Conservation (phyloP, 2,797 vertebrate genomes). For the Ptychobarbus kaznakovi region DNA sequence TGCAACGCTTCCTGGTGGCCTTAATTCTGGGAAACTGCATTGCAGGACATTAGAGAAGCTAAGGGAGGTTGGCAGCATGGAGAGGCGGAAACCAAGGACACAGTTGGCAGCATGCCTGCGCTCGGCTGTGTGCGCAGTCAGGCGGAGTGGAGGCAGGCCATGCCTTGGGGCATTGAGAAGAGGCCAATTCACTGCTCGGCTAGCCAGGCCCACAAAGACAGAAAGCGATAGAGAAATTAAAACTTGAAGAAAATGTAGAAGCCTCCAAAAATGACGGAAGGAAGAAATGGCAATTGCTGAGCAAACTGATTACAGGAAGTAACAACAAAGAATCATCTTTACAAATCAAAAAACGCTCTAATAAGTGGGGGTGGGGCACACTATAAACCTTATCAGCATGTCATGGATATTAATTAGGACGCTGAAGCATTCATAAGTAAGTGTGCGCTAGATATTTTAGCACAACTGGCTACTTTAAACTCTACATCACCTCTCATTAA, state of each 20-base stretch:
- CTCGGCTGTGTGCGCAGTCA: constrained; percentile 64
- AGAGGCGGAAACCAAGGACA: constrained; percentile 61
- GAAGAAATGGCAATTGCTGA: not conserved
- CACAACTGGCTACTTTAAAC: not conserved
- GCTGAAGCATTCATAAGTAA: not conserved
- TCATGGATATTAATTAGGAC: not conserved
- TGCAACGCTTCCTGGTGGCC: constrained; percentile 44
- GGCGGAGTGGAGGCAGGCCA: constrained; percentile 74
- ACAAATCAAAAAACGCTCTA: not conserved
- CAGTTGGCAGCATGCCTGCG: constrained; percentile 69
- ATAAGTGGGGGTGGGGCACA: not conserved
- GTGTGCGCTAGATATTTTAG: not conserved
- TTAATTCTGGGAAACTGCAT: constrained; percentile 51
- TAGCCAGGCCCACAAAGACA: constrained; percentile 45
- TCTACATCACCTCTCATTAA: not conserved
- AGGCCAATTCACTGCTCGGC: constrained; percentile 70
- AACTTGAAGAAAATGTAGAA: constrained; percentile 33
- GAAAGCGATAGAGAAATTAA: constrained; percentile 48
- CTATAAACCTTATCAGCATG: not conserved
- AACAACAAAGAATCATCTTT: not conserved
- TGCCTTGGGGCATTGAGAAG: constrained; percentile 76
- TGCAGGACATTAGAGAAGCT: constrained; percentile 47
- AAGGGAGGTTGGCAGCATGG: constrained; percentile 55
- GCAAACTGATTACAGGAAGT: not conserved
- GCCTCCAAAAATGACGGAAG: not conserved